Base-by-base conservation (phyloP, 2,888 invertebrate genomes). In the Lacanobia oleracea region DNA sequence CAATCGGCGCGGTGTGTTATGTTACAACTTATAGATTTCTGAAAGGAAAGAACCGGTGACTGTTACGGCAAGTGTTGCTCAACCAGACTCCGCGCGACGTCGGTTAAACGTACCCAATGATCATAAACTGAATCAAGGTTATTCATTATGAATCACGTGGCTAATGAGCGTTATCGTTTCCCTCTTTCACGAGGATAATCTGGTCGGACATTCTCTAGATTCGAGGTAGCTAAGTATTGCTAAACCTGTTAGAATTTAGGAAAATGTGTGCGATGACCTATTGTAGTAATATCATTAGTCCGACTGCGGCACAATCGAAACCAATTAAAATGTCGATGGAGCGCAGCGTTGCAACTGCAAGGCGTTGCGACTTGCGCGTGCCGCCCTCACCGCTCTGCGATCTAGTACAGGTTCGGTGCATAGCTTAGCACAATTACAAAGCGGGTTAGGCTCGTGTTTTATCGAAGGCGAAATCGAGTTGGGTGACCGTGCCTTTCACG, bases 401-500 rank as follows among this genome's bases (percentile, higher is more conserved):
- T 85, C 83, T 87, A 84, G 83, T 89, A 87, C 87, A 87, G 86
- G 89, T 91, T 89, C 87, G 84, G 87, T 86, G 88, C 86, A 88
- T 88, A 87, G 75, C 81, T 85, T 83, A 88, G 82, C 85, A 90
- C 91, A 89, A 91, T 90, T 91, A 89, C 88, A 78, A 82, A 86
- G 77, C 77, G 75, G 80, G 85, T 79, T 83, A 72, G 86, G 86
- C 86, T 86, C 85, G 88, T 87, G 85, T 86, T 88, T 91, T 94
- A 93, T 93, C 92, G 91, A 92, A 91, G 91, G 91, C 91, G 88
- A 91, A 90, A 93, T 93, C 92, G 88, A 89, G 89, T 91, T 89
- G 84, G 90, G 89, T 89, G 91, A 91, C 92, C 91, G 89, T 89
- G 90, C 94, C 94, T 94, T 94, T 94, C 94, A 92, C 94, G 87